Evolutionary conservation across 2,888 invertebrate genomes (phyloP), one percentile per base, ranked within the genome.

Genomic region (Metacarcinus magister): DNA sequence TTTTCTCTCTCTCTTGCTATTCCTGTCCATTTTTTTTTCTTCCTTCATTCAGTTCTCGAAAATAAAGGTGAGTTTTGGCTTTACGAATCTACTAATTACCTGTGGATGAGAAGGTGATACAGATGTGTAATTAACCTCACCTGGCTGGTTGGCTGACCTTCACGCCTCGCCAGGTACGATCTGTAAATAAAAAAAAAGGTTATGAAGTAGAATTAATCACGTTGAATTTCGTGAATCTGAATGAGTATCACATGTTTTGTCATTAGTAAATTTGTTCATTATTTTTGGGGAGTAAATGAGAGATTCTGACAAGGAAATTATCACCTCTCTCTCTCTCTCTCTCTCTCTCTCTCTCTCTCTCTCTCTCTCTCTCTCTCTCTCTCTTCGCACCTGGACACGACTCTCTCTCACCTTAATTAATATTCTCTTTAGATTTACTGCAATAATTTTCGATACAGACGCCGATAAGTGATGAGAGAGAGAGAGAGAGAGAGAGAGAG

Each of bases 401-500:
- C 54, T 54, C 10, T 10, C 10, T 10, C 10, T 10, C 10, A 2
- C 10, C 54, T 54, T 0, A 7, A 54, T 2, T 54, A 10, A 54
- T 7, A 13, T 16, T 54, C 54, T 4, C 54, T 54, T 54, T 54
- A 54, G 54, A 54, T 54, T 54, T 7, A 54, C 10, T 54, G 10
- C 54, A 54, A 13, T 7, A 13, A 10, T 54, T 54, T 54, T 54
- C 13, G 54, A 54, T 54, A 54, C 54, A 54, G 54, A 54, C 3
- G 8, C 3, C 2, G 54, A 54, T 13, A 13, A 13, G 23, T 67
- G 67, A 67, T n/a, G 67, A 67, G n/a, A 67, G 2, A n/a, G n/a
- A 67, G 67, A 67, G 67, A 67, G n/a, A 67, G 67, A 67, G 67
- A 67, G n/a, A 67, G 67, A 67, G 67, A 67, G 67, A 67, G 67